phyloP scores from a whole-genome alignment of 1,140 invertebrate species.

The Tetramorium parvispinum region DNA sequence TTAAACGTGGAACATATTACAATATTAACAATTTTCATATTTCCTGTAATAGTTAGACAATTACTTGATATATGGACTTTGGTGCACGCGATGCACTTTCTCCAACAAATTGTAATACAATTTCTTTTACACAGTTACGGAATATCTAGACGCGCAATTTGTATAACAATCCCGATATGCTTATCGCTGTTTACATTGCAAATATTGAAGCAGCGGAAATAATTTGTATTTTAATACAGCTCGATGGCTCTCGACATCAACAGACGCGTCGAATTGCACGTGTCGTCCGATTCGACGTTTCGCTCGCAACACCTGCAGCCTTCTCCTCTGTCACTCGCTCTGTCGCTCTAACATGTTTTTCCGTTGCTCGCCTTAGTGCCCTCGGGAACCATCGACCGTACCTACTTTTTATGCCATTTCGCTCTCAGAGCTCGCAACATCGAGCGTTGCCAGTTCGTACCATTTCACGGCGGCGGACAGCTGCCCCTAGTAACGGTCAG shows the following conservation, averaged over 20 bases:
- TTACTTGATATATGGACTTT: neutral
- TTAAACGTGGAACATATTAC: neutral
- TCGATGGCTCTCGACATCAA: constrained; percentile 21
- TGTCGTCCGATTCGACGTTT: constrained; percentile 31
- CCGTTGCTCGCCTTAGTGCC: constrained; percentile 51
- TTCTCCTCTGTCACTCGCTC: constrained; percentile 21
- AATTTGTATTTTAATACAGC: constrained; percentile 9
- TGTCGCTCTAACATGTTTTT: constrained; percentile 24
- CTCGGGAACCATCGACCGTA: constrained; percentile 42
- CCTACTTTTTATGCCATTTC: constrained; percentile 52
- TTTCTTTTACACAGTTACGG: neutral
- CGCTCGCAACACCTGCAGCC: constrained; percentile 64
- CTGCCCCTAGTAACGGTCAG: constrained; percentile 72
- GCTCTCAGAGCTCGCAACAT: constrained; percentile 17
- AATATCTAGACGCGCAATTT: neutral
- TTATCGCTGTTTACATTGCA: neutral
- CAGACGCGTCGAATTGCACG: constrained; percentile 23
- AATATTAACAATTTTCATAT: neutral
- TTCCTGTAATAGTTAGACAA: neutral
- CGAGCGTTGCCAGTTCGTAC: constrained; percentile 53
- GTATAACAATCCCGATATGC: constrained; percentile 4
- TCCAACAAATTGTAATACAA: neutral
- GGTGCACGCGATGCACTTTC: neutral
- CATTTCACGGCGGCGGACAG: constrained; percentile 65
- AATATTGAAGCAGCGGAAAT: neutral